Evolutionary conservation across 2,797 vertebrate species (phyloP).

Genomic region (Poeciliopsis turneri): DNA sequence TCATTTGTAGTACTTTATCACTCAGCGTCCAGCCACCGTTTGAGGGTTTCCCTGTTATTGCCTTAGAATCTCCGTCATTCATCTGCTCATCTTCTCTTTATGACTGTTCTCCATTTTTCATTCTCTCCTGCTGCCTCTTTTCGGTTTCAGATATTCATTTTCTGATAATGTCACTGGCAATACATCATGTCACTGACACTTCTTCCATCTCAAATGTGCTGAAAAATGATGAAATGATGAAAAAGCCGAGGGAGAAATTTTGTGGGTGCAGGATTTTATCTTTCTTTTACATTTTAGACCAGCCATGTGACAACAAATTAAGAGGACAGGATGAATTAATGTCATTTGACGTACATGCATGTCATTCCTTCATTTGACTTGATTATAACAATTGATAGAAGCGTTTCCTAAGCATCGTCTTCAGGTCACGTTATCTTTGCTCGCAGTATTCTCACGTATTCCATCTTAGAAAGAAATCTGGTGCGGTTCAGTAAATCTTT

Average conservation of each 20-base stretch:
- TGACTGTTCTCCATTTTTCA: background rate
- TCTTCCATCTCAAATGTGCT: background rate
- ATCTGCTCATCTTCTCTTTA: background rate
- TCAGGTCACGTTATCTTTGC: background rate
- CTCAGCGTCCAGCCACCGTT: constrained; percentile 38
- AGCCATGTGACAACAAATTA: background rate
- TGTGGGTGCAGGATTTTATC: background rate
- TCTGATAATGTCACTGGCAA: constrained; percentile 14
- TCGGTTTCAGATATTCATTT: constrained; percentile 19
- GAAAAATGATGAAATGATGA: constrained; percentile 7
- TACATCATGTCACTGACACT: background rate
- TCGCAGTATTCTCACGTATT: background rate
- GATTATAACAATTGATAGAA: background rate
- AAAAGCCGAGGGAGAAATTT: background rate
- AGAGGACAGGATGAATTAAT: background rate
- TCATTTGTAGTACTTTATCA: constrained; percentile 46
- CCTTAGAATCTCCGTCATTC: constrained; percentile 2
- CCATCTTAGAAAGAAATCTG: background rate
- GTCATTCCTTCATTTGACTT: background rate
- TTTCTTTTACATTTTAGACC: background rate
- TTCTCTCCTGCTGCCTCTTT: background rate
- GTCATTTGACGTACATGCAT: background rate
- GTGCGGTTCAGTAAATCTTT: background rate
- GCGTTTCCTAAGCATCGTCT: background rate
- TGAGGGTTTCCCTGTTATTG: constrained; percentile 7